These are phyloP conservation scores for Lasioglossum albipes DNA, from an alignment of 1,140 invertebrate species.

Conservation along the genomic window DNA sequence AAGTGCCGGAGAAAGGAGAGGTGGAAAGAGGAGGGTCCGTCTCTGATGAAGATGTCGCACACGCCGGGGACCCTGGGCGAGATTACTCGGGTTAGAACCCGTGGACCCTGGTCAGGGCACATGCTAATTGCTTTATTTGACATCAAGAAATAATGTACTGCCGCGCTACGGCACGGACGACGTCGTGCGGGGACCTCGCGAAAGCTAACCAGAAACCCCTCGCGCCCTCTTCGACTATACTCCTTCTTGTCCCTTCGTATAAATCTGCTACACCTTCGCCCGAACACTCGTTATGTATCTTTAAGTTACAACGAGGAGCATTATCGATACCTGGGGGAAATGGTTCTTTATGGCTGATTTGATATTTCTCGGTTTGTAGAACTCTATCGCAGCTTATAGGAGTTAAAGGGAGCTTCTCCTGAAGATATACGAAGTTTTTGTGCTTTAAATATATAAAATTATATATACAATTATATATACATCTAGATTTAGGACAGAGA, in stretches of 20 bases:
- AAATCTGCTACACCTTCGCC: constrained; percentile 40
- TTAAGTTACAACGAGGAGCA: not conserved
- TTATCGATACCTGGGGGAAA: constrained; percentile 14
- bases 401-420: too few species aligned
- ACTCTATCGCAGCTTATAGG: too few species aligned
- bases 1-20: constrained; percentile 58
- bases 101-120: constrained; percentile 76
- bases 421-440: too few species aligned
- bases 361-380: too few species aligned
- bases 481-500: too few species aligned
- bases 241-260: constrained; percentile 40
- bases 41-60: constrained; percentile 80
- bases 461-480: too few species aligned
- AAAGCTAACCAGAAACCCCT: constrained; percentile 58
- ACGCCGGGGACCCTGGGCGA: constrained; percentile 76
- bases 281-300: constrained; percentile 20
- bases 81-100: constrained; percentile 76
- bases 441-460: too few species aligned
- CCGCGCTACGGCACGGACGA: constrained; percentile 54
- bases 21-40: constrained; percentile 47
- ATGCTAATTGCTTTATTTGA: constrained; percentile 82
- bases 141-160: constrained; percentile 80
- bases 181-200: constrained; percentile 39
- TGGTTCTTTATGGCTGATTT: too few species aligned
- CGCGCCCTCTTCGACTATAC: constrained; percentile 47